phyloP scores from a whole-genome alignment of 2,113 vertebrate species.

The Ictalurus punctatus region DNA sequence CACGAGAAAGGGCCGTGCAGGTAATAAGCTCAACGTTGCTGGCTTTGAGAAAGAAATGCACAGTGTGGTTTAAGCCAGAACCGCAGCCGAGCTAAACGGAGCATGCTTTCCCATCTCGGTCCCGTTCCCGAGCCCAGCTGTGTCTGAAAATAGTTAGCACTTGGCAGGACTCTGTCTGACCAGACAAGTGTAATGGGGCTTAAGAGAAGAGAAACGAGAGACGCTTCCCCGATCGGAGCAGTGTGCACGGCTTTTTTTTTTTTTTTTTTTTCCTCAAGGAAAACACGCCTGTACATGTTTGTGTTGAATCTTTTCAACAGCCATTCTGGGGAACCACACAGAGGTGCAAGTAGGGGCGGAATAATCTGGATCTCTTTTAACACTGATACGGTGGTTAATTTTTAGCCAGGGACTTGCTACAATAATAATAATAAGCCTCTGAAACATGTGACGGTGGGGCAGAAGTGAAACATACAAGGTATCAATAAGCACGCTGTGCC shows the following conservation, averaged over 20 bases:
- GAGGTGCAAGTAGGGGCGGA: slow-evolving; percentile 16
- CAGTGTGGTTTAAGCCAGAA: neutral
- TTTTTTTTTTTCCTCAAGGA: neutral
- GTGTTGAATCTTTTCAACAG: slow-evolving; percentile 17
- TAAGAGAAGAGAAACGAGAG: slow-evolving; percentile 12
- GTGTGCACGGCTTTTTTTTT: neutral
- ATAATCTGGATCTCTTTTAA: slow-evolving; percentile 23
- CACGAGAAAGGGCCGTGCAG: neutral
- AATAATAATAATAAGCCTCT: neutral
- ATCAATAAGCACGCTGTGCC: neutral
- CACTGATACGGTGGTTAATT: neutral
- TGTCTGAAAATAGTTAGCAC: slow-evolving; percentile 39
- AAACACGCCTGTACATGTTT: slow-evolving; percentile 37
- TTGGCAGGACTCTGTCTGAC: slow-evolving; percentile 32
- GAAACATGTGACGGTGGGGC: neutral
- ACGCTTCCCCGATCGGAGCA: neutral
- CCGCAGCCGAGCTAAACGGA: slow-evolving; percentile 19
- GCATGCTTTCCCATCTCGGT: slow-evolving; percentile 21
- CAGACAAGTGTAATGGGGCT: slow-evolving; percentile 38
- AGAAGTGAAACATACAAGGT: neutral
- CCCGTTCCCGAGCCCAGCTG: slow-evolving; percentile 20
- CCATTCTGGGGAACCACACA: neutral
- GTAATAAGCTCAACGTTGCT: neutral
- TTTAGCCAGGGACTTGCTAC: neutral
- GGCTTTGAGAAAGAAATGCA: neutral